A percentile compares a stretch with the other conserved stretches of the same genome.
Conservation (phyloP, 2,888 invertebrate genomes). For the Eudasyphora cyanicolor region DNA sequence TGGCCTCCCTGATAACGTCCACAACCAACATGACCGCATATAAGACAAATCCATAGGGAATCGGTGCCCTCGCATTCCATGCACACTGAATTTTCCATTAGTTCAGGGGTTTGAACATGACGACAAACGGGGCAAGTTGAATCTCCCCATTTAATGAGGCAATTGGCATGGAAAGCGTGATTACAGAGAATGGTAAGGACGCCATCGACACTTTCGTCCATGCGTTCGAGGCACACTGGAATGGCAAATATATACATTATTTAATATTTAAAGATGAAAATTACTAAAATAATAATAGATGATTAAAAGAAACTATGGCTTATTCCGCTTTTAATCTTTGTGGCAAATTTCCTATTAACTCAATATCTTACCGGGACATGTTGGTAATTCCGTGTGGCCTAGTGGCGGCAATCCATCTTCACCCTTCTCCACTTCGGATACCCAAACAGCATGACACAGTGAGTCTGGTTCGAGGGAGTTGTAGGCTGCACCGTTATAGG, state of each 20-base stretch:
- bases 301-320: too few species aligned
- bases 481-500: constrained; percentile 95
- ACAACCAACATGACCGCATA: constrained; percentile 99
- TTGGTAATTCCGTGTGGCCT: constrained; percentile 96
- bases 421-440: constrained; percentile 93
- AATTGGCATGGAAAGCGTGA: constrained; percentile 98
- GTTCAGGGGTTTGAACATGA: constrained; percentile 83
- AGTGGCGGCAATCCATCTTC: constrained; percentile 86
- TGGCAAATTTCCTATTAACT: too few species aligned
- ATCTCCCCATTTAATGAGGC: constrained; percentile 97
- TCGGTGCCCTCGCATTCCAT: constrained; percentile 85
- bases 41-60: constrained; percentile 98
- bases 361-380: constrained; percentile 88
- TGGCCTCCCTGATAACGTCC: constrained; percentile 95
- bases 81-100: constrained; percentile 82
- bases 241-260: background rate
- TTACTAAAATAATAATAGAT: background rate
- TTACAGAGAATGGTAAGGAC: constrained; percentile 98
- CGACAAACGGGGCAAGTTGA: constrained; percentile 99
- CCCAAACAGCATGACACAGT: constrained; percentile 96
- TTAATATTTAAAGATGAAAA: background rate
- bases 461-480: constrained; percentile 96
- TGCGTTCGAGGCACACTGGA: constrained; percentile 86
- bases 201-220: constrained; percentile 99
- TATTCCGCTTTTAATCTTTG: too few species aligned